Conservation (phyloP, 1,140 invertebrate genomes). For the Streblospio benedicti region DNA sequence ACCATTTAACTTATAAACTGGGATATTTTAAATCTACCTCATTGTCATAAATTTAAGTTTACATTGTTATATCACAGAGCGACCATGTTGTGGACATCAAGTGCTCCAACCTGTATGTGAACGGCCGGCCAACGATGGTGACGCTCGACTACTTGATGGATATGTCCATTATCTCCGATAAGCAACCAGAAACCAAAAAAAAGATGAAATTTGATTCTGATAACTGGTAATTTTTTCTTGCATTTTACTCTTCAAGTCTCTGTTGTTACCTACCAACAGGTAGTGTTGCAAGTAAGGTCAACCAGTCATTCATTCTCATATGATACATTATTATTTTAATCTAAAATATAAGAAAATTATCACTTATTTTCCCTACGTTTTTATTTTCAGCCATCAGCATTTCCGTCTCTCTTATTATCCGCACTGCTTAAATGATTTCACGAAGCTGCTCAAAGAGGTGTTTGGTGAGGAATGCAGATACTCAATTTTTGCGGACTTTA, state of each 20-base stretch:
- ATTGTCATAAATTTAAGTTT: too few relatives aligned
- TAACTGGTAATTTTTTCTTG: background rate
- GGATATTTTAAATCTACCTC: too few relatives aligned
- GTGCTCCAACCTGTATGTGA: constrained; percentile 68
- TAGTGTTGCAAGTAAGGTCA: background rate
- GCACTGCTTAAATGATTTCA: constrained; percentile 64
- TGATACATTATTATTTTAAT: background rate
- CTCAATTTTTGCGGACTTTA: constrained; percentile 71
- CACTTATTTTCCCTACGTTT: constrained; percentile 10
- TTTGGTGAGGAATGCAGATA: constrained; percentile 61
- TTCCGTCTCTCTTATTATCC: constrained; percentile 81
- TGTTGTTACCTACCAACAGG: background rate
- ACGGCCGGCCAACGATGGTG: constrained; percentile 62
- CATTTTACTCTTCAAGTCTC: background rate
- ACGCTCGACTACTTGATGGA: constrained; percentile 70
- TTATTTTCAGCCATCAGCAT: constrained; percentile 53
- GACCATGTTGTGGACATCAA: constrained; percentile 69
- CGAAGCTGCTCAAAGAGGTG: constrained; percentile 58
- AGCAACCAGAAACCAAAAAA: background rate
- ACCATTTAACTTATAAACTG: too few relatives aligned
- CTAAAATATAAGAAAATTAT: background rate
- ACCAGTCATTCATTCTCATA: background rate
- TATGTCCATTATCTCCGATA: constrained; percentile 34
- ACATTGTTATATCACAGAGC: constrained; percentile 58
- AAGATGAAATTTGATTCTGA: background rate